Base-by-base conservation (phyloP, 2,113 vertebrate species). In the Cyphomyrus plagiostoma region DNA sequence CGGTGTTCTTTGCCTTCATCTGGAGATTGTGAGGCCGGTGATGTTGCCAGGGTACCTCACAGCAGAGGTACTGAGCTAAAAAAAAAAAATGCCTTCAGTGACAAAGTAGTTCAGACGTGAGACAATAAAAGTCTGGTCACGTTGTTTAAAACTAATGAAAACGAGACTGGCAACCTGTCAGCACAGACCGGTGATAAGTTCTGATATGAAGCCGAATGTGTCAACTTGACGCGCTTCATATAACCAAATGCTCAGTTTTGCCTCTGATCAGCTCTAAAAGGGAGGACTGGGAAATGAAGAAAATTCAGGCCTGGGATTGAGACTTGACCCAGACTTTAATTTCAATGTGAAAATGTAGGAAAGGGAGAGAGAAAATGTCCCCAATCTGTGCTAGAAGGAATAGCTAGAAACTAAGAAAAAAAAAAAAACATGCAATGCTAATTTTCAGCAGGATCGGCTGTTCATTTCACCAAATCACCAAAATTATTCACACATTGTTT, bases 1-100 rank as follows among this genome's bases (percentile, higher is more conserved):
- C 91, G 45, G 83, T 92, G 92, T 93, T 90, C 66, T 92, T 91
- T 89, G 91, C 92, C 91, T 91, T 88, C 39, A 15, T 45, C 8
- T 9, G 87, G 39, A 35, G 56, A 13, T 4, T 13, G n/a, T 13
- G 6, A 86, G 5, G 45, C 48, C 11, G 1, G n/a, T 52, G 45
- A 45, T 45, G 19, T 10, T 1, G 17, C 39, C 39, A 8, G 1
- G 3, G 15, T 19, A 42, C 5, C 35, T 42, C 35, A 35, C 30
- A 39, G 74, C 15, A 3, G 26, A n/a, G 11, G 26, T 62, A 9
- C 0, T 0, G 56, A 23, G 6, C 56, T 58, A 62, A 62, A n/a
- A 30, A 62, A 26, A 66, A 66, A 26, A 66, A 70, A 66, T 66
- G n/a, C 9, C n/a, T 26, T 11, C 23, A 26, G 62, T 66, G 30